Conservation (phyloP, 2,888 invertebrate genomes). For the Junonia oenone region DNA sequence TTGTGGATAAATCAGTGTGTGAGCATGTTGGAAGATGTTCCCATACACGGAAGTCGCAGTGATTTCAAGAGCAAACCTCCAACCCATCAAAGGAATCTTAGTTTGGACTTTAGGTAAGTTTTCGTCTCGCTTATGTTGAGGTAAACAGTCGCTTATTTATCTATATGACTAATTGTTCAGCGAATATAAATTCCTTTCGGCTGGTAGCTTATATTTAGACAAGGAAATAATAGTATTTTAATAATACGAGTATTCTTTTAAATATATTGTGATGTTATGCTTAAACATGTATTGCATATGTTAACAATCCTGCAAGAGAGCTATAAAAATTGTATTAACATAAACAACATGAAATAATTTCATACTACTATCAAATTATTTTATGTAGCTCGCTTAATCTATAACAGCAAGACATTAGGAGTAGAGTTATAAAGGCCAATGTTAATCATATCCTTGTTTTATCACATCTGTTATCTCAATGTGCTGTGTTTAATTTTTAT, state of each 20-base stretch:
- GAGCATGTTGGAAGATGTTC: constrained; percentile 79
- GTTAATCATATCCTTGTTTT: no score
- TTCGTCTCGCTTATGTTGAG: neutral
- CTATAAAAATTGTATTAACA: no score
- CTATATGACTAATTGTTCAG: constrained; percentile 8
- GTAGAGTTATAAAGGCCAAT: no score
- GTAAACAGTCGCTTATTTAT: constrained; percentile 10
- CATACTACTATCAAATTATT: no score
- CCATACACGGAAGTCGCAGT: constrained; percentile 69
- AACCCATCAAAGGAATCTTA: constrained; percentile 91
- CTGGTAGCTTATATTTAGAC: neutral
- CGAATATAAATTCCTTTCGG: neutral
- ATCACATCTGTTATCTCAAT: no score
- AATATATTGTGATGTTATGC: neutral
- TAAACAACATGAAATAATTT: no score
- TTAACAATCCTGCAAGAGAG: no score
- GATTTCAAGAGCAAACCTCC: constrained; percentile 61
- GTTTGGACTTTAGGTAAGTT: constrained; percentile 90
- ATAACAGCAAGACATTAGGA: no score
- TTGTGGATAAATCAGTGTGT: constrained; percentile 56
- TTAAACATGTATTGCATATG: neutral
- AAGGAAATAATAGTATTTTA: neutral
- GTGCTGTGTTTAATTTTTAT: no score
- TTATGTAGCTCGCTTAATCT: no score
- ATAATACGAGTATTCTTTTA: neutral